phyloP scores from a whole-genome alignment of 2,888 invertebrate genomes.

The Melieria picta region DNA sequence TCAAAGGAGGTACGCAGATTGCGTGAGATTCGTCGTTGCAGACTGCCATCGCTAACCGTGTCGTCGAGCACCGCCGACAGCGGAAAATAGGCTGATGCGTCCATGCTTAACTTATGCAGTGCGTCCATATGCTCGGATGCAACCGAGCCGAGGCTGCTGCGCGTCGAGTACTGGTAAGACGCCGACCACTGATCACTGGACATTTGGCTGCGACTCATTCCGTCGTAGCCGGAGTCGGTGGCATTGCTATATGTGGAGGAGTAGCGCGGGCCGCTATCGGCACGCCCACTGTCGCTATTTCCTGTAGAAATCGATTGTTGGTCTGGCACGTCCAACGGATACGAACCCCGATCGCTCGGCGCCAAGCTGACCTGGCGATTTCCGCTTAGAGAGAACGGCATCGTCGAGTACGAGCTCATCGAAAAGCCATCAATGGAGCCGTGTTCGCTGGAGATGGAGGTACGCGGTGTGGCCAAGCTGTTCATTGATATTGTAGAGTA shows the following conservation, averaged over 20 bases:
- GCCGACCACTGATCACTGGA: conserved; percentile 62
- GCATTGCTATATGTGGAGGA: conserved; percentile 61
- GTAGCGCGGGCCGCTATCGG: conserved; percentile 49
- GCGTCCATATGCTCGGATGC: conserved; percentile 60
- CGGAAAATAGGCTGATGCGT: conserved; percentile 61
- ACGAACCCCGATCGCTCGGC: conserved; percentile 46
- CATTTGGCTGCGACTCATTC: conserved; percentile 53
- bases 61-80: conserved; percentile 51
- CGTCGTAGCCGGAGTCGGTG: conserved; percentile 66
- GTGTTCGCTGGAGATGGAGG: conserved; percentile 62
- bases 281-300: conserved; percentile 43
- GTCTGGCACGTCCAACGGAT: conserved; percentile 62
- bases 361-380: conserved; percentile 56
- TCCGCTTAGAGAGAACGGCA: conserved; percentile 55
- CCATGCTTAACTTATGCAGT: conserved; percentile 60
- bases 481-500: conserved; percentile 57
- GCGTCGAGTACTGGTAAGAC: conserved; percentile 64
- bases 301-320: conserved; percentile 47
- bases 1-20: conserved; percentile 68
- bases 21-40: conserved; percentile 71
- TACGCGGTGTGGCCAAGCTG: conserved; percentile 58
- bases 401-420: conserved; percentile 63
- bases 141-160: conserved; percentile 65
- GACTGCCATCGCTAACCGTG: conserved; percentile 70
- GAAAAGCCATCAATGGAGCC: conserved; percentile 64